Conservation (phyloP, 2,888 invertebrate species). For the Lathronympha strigana region DNA sequence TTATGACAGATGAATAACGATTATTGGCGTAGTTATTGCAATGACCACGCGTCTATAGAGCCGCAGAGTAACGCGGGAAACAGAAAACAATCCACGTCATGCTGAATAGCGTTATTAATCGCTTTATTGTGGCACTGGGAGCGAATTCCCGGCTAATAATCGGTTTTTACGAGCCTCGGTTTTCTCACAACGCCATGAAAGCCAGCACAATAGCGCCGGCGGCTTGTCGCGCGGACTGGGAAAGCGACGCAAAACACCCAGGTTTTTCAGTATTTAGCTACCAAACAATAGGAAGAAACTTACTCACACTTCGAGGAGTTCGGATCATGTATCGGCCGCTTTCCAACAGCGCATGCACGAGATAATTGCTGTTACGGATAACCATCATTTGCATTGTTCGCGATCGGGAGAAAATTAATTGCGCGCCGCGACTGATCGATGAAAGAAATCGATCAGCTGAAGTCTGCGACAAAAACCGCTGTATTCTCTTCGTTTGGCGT, state of each 20-base stretch:
- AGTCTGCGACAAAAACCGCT: slow-evolving; percentile 31
- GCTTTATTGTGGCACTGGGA: slow-evolving; percentile 50
- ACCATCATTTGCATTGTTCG: slow-evolving; percentile 80
- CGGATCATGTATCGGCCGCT: slow-evolving; percentile 68
- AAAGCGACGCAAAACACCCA: slow-evolving; percentile 65
- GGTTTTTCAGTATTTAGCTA: slow-evolving; percentile 63
- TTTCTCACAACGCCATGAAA: slow-evolving; percentile 57
- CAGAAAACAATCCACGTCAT: slow-evolving; percentile 34
- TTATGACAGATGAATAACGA: slow-evolving; percentile 50
- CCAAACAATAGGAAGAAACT: slow-evolving; percentile 79
- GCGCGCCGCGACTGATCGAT: slow-evolving; percentile 63
- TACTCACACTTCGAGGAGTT: slow-evolving; percentile 68
- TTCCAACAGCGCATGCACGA: slow-evolving; percentile 70
- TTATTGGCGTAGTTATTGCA: slow-evolving; percentile 56
- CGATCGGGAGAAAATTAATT: slow-evolving; percentile 78
- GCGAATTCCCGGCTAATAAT: slow-evolving; percentile 56
- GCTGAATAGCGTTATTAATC: slow-evolving; percentile 41
- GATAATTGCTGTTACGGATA: slow-evolving; percentile 72
- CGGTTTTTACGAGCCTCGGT: slow-evolving; percentile 50
- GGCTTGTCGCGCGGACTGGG: slow-evolving; percentile 51
- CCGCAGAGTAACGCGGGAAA: slow-evolving; percentile 24
- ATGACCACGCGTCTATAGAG: slow-evolving; percentile 44
- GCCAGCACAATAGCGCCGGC: slow-evolving; percentile 44
- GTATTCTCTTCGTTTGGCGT: slow-evolving; percentile 26
- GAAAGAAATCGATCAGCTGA: slow-evolving; percentile 62